Conservation (phyloP, 2,797 vertebrate genomes). For the Alcedo quadribrachys region DNA sequence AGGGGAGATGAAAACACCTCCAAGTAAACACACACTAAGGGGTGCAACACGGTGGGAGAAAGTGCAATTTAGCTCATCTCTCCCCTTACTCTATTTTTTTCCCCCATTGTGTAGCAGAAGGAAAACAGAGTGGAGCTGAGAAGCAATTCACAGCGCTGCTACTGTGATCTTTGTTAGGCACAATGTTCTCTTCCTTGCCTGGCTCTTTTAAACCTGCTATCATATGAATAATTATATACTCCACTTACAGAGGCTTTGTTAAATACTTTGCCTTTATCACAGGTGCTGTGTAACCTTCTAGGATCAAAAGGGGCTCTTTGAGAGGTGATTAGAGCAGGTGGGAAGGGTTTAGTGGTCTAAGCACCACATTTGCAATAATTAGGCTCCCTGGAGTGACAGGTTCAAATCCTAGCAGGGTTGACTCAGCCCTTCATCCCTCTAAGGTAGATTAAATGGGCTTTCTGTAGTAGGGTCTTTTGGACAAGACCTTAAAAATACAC, state of each 20-base stretch:
- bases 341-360: slow-evolving; percentile 43
- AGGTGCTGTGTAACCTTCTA: slow-evolving; percentile 18
- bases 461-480: slow-evolving; percentile 31
- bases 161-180: slow-evolving; percentile 41
- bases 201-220: slow-evolving; percentile 58
- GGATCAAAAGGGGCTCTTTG: slow-evolving; percentile 49
- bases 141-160: slow-evolving; percentile 3
- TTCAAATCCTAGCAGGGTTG: slow-evolving; percentile 61
- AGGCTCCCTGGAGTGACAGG: slow-evolving; percentile 53
- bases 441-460: slow-evolving; percentile 50
- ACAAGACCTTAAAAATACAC: slow-evolving; percentile 27
- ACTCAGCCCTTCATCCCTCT: slow-evolving; percentile 51
- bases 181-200: slow-evolving; percentile 26
- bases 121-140: slow-evolving; percentile 11
- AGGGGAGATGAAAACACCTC: not conserved
- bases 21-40: not conserved
- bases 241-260: slow-evolving; percentile 31
- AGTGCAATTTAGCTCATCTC: not conserved
- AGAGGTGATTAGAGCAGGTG: slow-evolving; percentile 62
- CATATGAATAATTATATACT: slow-evolving; percentile 43
- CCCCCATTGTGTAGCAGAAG: not conserved
- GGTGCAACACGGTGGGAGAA: not conserved
- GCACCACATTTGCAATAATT: slow-evolving; percentile 64
- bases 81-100: not conserved
- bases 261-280: slow-evolving; percentile 53